These are phyloP conservation scores for Penaeus indicus DNA, from an alignment of 1,140 invertebrate species.

Conservation along the genomic window DNA sequence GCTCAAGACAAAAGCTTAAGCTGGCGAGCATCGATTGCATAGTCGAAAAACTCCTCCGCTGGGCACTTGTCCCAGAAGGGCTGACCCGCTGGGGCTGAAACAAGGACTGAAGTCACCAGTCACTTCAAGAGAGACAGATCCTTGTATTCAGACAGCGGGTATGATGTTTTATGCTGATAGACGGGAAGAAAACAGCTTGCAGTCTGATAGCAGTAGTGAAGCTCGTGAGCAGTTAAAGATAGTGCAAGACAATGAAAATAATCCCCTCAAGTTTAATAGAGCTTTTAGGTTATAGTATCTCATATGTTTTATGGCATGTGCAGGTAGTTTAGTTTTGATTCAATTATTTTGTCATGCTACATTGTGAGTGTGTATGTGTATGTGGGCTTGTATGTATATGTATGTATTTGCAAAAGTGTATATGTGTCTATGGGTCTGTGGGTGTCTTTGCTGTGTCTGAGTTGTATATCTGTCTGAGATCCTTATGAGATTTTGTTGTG, in stretches of 20 bases:
- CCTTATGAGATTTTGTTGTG: too few relatives aligned
- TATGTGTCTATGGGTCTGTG: too few relatives aligned
- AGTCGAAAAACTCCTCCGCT: conserved; percentile 44
- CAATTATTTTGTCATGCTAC: neutral
- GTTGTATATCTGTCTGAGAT: too few relatives aligned
- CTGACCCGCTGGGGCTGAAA: conserved; percentile 1
- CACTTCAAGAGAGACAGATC: conserved; percentile 62
- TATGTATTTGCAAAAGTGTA: too few relatives aligned
- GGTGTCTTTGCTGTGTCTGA: too few relatives aligned
- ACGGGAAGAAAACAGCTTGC: conserved; percentile 61
- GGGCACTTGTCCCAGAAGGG: conserved; percentile 28
- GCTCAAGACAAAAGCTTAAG: conserved; percentile 54
- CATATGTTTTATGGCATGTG: neutral
- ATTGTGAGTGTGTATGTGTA: neutral
- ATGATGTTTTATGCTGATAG: conserved; percentile 52
- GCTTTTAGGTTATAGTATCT: conserved; percentile 70
- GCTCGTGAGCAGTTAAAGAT: conserved; percentile 59
- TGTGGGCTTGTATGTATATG: too few relatives aligned
- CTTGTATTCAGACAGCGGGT: conserved; percentile 60
- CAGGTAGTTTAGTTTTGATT: neutral
- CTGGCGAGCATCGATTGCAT: conserved; percentile 49
- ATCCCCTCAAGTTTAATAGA: conserved; percentile 70
- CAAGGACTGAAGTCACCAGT: conserved; percentile 27
- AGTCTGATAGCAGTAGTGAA: conserved; percentile 70
- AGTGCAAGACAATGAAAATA: conserved; percentile 50